These are phyloP conservation scores for Catonia carolina DNA, from an alignment of 2,888 invertebrate genomes.

Conservation along the genomic window DNA sequence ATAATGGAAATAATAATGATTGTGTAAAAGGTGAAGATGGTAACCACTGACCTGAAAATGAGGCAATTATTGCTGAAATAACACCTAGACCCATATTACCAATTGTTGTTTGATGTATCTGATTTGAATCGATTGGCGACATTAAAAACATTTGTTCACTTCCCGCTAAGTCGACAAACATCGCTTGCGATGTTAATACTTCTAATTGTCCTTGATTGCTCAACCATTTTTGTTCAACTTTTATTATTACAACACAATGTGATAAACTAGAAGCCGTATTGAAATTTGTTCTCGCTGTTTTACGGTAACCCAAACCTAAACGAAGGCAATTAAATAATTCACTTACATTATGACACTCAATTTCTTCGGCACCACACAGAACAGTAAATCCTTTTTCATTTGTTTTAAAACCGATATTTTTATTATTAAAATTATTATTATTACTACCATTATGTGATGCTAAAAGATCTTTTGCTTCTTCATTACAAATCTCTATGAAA, in stretches of 20 bases:
- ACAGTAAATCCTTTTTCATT: constrained; percentile 8
- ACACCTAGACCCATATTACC: constrained; percentile 14
- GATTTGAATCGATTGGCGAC: constrained; percentile 5
- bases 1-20: constrained; percentile 60
- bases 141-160: constrained; percentile 46
- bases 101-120: not conserved
- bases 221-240: constrained; percentile 67
- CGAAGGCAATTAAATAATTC: constrained; percentile 66
- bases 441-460: constrained; percentile 39
- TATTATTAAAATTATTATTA: not conserved
- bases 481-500: constrained; percentile 66
- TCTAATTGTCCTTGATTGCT: constrained; percentile 55
- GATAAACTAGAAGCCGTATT: constrained; percentile 46
- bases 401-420: constrained; percentile 6
- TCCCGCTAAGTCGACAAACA: constrained; percentile 63
- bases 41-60: not conserved
- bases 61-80: constrained; percentile 19
- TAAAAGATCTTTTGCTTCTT: constrained; percentile 53
- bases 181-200: constrained; percentile 64
- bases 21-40: constrained; percentile 47
- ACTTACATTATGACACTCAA: constrained; percentile 45
- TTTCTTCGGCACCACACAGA: constrained; percentile 22
- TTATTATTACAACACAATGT: constrained; percentile 64
- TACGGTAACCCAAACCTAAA: constrained; percentile 54
- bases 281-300: constrained; percentile 21